These are phyloP conservation scores for Myripristis jacobus DNA, from an alignment of 2,797 vertebrate genomes.

Conservation along the genomic window DNA sequence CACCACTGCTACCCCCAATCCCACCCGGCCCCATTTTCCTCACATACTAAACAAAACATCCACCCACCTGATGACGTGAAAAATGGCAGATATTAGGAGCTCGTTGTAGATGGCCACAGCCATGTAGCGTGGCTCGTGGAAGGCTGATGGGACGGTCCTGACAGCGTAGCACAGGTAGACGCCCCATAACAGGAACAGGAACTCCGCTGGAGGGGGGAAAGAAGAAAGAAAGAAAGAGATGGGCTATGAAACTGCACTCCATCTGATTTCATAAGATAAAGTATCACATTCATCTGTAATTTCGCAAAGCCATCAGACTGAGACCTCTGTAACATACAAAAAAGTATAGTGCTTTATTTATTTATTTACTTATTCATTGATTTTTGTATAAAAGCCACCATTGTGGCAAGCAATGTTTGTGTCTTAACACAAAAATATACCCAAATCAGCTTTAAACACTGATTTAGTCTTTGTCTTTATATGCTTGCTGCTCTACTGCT, in stretches of 20 bases:
- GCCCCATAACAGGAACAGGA: conserved; percentile 97
- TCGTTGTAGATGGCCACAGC: conserved; percentile 97
- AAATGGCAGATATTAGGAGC: conserved; percentile 96
- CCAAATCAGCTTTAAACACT: neutral
- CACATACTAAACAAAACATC: neutral
- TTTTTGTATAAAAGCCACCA: too few relatives aligned
- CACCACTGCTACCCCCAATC: too few relatives aligned
- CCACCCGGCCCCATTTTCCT: neutral
- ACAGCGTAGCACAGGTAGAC: conserved; percentile 98
- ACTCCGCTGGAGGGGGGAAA: conserved; percentile 88
- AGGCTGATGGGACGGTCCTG: conserved; percentile 95
- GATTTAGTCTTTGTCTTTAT: neutral
- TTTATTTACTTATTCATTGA: too few relatives aligned
- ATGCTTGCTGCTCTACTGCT: neutral
- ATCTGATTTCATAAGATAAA: neutral
- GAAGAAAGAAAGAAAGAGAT: conserved; percentile 66
- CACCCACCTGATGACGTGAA: conserved; percentile 94
- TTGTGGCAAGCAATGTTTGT: too few relatives aligned
- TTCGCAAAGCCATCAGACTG: neutral
- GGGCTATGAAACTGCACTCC: neutral
- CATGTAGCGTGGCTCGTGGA: conserved; percentile 98
- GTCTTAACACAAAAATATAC: too few relatives aligned
- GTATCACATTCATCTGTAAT: neutral
- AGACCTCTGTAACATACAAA: too few relatives aligned
- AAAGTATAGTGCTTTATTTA: too few relatives aligned